These are phyloP conservation scores for Xerus inauris DNA, from an alignment of 2,113 vertebrate species.

Conservation along the genomic window DNA sequence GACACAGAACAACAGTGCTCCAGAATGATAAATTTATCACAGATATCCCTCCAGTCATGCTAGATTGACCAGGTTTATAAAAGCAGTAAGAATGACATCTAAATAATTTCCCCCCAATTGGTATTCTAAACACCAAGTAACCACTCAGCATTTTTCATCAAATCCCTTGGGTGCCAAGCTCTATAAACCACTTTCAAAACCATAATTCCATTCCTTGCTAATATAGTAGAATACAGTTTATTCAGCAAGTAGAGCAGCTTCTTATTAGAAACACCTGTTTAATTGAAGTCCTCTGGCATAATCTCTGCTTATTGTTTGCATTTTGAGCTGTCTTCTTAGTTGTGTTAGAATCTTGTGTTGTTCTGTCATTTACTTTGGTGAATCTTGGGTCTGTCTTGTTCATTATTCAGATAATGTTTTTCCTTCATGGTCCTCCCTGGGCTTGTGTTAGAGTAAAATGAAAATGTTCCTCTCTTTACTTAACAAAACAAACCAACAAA, in stretches of 20 bases:
- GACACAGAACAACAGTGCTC: not conserved
- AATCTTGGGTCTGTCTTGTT: constrained; percentile 62
- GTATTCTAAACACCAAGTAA: not conserved
- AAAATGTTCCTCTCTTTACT: constrained; percentile 51
- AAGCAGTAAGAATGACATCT: not conserved
- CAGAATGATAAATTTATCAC: not conserved
- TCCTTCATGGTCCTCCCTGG: not conserved
- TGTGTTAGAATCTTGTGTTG: constrained; percentile 73
- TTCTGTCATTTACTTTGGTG: constrained; percentile 77
- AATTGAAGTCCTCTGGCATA: constrained; percentile 34
- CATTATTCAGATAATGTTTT: constrained; percentile 66
- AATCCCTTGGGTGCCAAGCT: not conserved
- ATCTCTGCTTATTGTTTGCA: constrained; percentile 44
- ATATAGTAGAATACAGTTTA: constrained; percentile 8
- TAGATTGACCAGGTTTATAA: not conserved
- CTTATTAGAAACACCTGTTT: constrained; percentile 51
- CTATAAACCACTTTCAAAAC: not conserved
- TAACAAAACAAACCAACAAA: constrained; percentile 33
- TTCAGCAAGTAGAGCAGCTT: not conserved
- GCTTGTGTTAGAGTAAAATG: constrained; percentile 60
- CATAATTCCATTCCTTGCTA: not conserved
- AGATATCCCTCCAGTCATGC: not conserved
- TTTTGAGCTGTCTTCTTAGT: constrained; percentile 66
- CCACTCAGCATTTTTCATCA: not conserved
- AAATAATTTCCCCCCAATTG: not conserved